Base-by-base conservation (phyloP, 1,140 invertebrate species). In the Thereuonema tuberculata region DNA sequence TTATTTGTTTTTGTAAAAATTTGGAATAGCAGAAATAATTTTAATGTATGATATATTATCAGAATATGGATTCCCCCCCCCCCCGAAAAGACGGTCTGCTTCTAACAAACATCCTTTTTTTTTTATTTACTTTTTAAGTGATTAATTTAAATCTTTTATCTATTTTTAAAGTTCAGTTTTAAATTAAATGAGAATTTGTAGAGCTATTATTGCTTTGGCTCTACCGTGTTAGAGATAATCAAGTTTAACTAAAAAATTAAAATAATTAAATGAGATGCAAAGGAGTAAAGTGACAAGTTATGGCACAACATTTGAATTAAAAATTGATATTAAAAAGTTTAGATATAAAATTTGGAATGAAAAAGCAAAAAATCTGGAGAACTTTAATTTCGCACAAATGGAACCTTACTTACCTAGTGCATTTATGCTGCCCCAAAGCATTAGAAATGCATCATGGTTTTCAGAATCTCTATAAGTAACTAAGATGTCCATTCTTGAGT, bases 401-500 rank as follows among this genome's bases (percentile, higher is more conserved):
- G 5, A 17, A 5, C 31, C 5, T 37, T 37, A 37, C 31, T 17
- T 37, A n/a, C 24, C 29, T 9, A 56, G 29, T 17, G 29, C 14
- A 37, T 17, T 28, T n/a, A 12, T 5, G 26, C 26, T 56, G 17
- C 25, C 25, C 29, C 54, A 56, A 5, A 56, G 26, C 49, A 23
- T 14, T 14, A 9, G 3, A 20, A 25, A 52, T 23, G 20, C 14
- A 23, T 14, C 17, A 50, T 50, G 3, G 9, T 5, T 50, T 24
- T 17, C 21, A 50, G 9, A 21, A 17, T 50, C 17, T 14, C 23
- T 50, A 14, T 50, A 80, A 1, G 86, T 85, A 0, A 96, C 77
- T 52, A 96, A 67, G 15, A 96, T 77, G 74, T 97, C 93, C 89
- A 97, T 92, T 46, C 88, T 81, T 2, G 88, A 87, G 77, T 97